A percentile compares a stretch with the other conserved stretches of the same genome.
Conservation (phyloP, 2,113 vertebrate genomes). For the Platycercus adscitus region DNA sequence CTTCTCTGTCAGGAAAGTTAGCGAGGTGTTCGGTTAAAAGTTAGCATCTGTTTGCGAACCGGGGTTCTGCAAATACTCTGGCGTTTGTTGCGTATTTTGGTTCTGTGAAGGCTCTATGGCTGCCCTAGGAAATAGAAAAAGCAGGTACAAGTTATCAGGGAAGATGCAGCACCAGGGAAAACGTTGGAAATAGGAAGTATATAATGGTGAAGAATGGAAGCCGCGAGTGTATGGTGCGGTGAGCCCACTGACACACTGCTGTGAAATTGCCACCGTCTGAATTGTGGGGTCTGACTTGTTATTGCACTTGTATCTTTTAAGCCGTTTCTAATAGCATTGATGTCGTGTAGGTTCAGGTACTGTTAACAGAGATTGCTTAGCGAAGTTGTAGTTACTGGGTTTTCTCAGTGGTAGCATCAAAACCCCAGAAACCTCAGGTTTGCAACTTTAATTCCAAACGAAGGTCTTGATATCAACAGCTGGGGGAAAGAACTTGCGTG, state of each 20-base stretch:
- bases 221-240: not conserved
- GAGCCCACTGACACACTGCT: not conserved
- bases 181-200: accelerated
- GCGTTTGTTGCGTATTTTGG: accelerated
- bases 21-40: not conserved
- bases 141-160: not conserved
- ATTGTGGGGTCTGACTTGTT: not conserved
- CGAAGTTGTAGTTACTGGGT: accelerated
- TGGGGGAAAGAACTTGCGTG: not conserved
- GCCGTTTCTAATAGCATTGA: not conserved
- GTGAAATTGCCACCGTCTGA: not conserved
- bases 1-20: not conserved
- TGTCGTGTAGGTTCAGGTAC: not conserved
- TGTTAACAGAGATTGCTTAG: not conserved
- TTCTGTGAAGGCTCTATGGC: not conserved
- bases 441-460: not conserved
- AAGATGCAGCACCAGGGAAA: not conserved
- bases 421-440: not conserved
- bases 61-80: accelerated
- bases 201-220: not conserved
- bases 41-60: not conserved
- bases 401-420: not conserved
- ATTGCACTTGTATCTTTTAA: not conserved
- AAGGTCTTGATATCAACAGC: conserved; percentile 15
- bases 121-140: not conserved